These are phyloP conservation scores for Hermaeophaga mercurialis DNA, from an alignment of 2,888 invertebrate genomes.

Conservation along the genomic window DNA sequence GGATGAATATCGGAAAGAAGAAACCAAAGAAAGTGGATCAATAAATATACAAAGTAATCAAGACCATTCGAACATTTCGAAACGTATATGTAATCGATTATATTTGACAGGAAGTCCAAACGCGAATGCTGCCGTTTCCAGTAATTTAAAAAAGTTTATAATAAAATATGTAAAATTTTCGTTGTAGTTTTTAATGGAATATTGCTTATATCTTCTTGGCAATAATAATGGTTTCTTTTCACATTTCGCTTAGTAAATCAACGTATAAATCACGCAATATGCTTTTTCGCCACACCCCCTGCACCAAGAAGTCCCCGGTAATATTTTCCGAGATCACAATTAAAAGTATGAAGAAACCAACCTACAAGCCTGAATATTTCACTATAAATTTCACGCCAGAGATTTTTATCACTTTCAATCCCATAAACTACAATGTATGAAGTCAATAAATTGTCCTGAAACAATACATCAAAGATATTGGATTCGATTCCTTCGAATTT, in stretches of 20 bases:
- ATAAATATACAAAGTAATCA: too few species aligned
- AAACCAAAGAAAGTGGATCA: too few species aligned
- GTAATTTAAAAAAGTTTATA: too few species aligned
- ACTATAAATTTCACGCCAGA: constrained; percentile 24
- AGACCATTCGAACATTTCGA: too few species aligned
- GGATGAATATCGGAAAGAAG: too few species aligned
- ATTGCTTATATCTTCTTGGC: not conserved
- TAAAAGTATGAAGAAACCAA: constrained; percentile 21
- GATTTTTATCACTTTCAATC: constrained; percentile 32
- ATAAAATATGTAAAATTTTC: too few species aligned
- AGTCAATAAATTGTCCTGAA: constrained; percentile 23
- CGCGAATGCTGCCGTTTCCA: too few species aligned
- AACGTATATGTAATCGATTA: too few species aligned
- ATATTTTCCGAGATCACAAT: constrained; percentile 23
- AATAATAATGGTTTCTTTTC: not conserved
- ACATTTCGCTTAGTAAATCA: not conserved
- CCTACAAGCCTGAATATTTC: constrained; percentile 22
- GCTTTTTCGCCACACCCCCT: constrained; percentile 14
- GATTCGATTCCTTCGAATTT: constrained; percentile 23
- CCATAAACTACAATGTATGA: constrained; percentile 30
- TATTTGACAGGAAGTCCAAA: too few species aligned
- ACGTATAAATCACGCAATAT: constrained; percentile 7
- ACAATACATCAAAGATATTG: constrained; percentile 32
- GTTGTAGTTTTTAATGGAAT: too few species aligned
- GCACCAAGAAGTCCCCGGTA: constrained; percentile 4